A percentile compares a stretch with the other conserved stretches of the same genome.
Conservation (phyloP, 2,797 vertebrate genomes). For the Graptemys geographica region DNA sequence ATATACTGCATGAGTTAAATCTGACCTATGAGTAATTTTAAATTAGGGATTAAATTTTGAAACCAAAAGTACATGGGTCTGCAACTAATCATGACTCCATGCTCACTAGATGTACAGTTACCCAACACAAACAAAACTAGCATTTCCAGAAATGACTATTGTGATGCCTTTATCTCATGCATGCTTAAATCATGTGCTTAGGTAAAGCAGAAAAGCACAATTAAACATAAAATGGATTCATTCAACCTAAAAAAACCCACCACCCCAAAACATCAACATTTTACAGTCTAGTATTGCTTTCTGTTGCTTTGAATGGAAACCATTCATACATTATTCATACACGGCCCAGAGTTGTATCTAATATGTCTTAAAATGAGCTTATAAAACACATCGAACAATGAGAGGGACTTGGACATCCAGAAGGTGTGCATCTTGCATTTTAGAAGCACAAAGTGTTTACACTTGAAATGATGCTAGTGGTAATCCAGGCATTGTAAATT, state of each 20-base stretch:
- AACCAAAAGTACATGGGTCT: not conserved
- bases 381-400: not conserved
- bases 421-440: not conserved
- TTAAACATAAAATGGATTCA: not conserved
- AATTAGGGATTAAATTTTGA: not conserved
- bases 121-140: not conserved
- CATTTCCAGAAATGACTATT: not conserved
- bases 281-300: not conserved
- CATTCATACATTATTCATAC: conserved; percentile 27
- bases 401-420: not conserved
- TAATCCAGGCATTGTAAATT: conserved; percentile 20
- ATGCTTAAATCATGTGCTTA: not conserved
- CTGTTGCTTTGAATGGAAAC: not conserved
- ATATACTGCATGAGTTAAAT: not conserved
- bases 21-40: not conserved
- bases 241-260: not conserved
- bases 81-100: not conserved
- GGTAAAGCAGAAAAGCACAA: not conserved
- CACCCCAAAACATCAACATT: not conserved
- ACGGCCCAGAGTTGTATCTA: not conserved
- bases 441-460: conserved; percentile 1
- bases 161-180: not conserved
- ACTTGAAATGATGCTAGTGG: not conserved
- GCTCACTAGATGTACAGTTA: not conserved
- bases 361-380: conserved; percentile 11